Conservation (phyloP, 1,140 invertebrate species). For the Dreissena polymorpha region DNA sequence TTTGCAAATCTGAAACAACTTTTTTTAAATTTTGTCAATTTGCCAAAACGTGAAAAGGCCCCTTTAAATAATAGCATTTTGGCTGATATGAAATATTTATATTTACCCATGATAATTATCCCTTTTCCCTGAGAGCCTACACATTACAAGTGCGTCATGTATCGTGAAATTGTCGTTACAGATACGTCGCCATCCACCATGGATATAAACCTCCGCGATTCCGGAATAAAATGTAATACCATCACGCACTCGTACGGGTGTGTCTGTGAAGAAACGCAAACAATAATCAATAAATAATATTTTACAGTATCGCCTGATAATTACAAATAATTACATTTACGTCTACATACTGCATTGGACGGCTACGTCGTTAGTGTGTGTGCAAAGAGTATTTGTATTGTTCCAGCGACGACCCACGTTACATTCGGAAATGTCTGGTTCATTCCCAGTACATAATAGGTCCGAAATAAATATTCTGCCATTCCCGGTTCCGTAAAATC, state of each 20-base stretch:
- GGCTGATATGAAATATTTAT: too few relatives aligned
- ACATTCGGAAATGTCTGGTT: background rate
- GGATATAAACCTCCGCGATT: background rate
- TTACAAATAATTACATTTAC: too few relatives aligned
- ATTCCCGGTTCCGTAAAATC: background rate
- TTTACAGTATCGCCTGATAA: too few relatives aligned
- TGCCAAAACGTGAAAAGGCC: too few relatives aligned
- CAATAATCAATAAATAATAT: too few relatives aligned
- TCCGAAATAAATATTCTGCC: background rate
- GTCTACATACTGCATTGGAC: conserved; percentile 2
- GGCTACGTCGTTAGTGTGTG: background rate
- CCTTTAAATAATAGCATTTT: too few relatives aligned
- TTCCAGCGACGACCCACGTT: background rate
- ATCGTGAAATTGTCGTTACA: conserved; percentile 1
- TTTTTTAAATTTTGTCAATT: too few relatives aligned
- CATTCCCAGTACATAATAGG: background rate
- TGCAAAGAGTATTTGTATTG: background rate
- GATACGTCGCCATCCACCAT: background rate
- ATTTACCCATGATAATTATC: background rate
- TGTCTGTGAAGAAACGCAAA: background rate
- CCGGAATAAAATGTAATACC: background rate
- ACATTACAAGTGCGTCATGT: background rate
- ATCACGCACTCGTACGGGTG: background rate
- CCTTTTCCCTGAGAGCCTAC: background rate
- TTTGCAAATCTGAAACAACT: too few relatives aligned